These are phyloP conservation scores for Salmo trutta DNA, from an alignment of 2,797 vertebrate species.

Conservation along the genomic window DNA sequence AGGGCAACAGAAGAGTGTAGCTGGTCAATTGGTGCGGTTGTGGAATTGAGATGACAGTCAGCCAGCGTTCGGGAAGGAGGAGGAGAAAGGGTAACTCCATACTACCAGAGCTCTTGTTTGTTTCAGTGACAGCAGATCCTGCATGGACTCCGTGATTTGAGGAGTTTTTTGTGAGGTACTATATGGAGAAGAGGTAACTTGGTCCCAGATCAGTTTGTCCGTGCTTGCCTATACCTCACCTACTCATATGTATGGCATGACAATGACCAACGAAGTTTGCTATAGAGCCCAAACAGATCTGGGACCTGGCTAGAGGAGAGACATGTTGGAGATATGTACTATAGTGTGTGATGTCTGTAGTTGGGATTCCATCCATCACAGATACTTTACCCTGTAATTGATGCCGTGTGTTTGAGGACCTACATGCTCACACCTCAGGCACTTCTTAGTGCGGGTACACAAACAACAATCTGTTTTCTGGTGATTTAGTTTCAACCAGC, in stretches of 20 bases:
- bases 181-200: background rate
- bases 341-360: background rate
- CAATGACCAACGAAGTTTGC: background rate
- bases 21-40: constrained; percentile 28
- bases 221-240: background rate
- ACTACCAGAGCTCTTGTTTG: background rate
- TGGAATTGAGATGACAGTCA: constrained; percentile 46
- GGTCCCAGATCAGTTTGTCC: background rate
- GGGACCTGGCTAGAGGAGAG: background rate
- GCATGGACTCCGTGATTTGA: background rate
- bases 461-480: background rate
- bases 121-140: background rate
- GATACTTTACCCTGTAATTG: background rate
- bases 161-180: background rate
- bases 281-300: background rate
- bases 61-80: constrained; percentile 37
- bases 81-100: constrained; percentile 64
- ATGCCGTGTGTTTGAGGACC: background rate
- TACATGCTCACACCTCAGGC: background rate
- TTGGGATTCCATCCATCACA: background rate
- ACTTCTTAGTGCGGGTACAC: background rate
- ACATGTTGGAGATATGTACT: background rate
- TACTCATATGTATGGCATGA: background rate
- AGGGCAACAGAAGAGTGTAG: no score
- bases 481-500: background rate